Evolutionary conservation across 37 sponge, comb jelly and placozoan genomes (phyloP).

Genomic region (Aplysina aerophoba): DNA sequence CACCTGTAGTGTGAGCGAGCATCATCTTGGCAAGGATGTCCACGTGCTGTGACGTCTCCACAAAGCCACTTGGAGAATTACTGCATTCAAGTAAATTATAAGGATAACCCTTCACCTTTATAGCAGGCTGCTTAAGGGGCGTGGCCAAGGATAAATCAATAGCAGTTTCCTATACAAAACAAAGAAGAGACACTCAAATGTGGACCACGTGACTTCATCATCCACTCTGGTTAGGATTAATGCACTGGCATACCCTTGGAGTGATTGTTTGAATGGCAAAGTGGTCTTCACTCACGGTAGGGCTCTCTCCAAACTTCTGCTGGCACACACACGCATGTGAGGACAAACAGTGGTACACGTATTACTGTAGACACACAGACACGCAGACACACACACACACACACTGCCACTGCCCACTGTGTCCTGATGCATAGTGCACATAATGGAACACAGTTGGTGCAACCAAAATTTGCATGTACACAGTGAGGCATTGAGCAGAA

Average conservation of each 20-base stretch:
- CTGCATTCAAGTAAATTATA: background rate
- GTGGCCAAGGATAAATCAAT: slow-evolving; percentile 6
- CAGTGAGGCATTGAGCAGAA: no score
- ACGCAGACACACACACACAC: slow-evolving; percentile 25
- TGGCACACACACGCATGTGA: background rate
- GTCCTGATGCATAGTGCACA: no score
- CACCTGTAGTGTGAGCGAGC: slow-evolving; percentile 64
- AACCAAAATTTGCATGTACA: no score
- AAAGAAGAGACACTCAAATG: background rate
- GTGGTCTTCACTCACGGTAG: background rate
- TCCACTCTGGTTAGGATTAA: background rate
- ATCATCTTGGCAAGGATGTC: slow-evolving; percentile 61
- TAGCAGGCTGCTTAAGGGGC: background rate
- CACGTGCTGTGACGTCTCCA: slow-evolving; percentile 37
- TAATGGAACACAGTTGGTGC: no score
- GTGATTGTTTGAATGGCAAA: background rate
- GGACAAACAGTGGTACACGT: background rate
- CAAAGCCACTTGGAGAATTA: slow-evolving; percentile 15
- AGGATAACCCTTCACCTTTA: slow-evolving; percentile 23
- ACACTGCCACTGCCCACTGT: no score
- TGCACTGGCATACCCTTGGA: background rate
- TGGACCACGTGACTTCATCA: background rate
- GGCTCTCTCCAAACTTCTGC: slow-evolving; percentile 22
- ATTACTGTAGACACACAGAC: background rate
- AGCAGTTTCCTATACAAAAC: background rate